A percentile compares a stretch with the other conserved stretches of the same genome.
Conservation (phyloP, 2,888 invertebrate genomes). For the Dolichopus griseipennis region DNA sequence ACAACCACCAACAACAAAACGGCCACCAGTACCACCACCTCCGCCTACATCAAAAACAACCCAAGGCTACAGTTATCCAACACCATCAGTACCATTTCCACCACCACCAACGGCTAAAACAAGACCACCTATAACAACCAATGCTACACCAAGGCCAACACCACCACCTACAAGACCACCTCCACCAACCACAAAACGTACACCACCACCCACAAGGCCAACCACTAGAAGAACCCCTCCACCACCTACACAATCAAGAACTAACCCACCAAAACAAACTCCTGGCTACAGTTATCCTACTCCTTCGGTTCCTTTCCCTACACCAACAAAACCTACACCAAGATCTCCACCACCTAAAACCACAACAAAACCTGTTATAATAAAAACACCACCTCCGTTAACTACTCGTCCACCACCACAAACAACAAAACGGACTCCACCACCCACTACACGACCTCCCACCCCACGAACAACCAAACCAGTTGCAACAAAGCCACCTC, state of each 20-base stretch:
- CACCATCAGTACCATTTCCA: constrained; percentile 10
- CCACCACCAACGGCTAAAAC: constrained; percentile 6
- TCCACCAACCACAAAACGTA: constrained; percentile 12
- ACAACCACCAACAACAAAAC: constrained; percentile 12
- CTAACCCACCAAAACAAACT: constrained; percentile 19
- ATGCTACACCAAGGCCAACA: constrained; percentile 17
- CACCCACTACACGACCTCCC: constrained; percentile 13
- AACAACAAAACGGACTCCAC: constrained; percentile 16
- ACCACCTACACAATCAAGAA: constrained; percentile 22
- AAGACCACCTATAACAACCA: constrained; percentile 11
- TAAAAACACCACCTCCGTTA: constrained; percentile 22
- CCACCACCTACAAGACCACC: constrained; percentile 14
- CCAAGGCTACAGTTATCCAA: constrained; percentile 14
- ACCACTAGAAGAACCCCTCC: constrained; percentile 18
- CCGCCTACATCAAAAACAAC: constrained; percentile 10
- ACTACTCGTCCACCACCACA: constrained; percentile 6
- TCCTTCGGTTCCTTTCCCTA: constrained; percentile 17
- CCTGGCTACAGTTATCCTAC: constrained; percentile 17
- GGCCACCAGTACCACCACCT: constrained; percentile 5
- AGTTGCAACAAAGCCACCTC: neutral
- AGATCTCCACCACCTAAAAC: constrained; percentile 20
- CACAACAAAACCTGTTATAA: constrained; percentile 24
- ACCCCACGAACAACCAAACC: constrained; percentile 14
- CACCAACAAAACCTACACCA: constrained; percentile 17
- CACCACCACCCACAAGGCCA: constrained; percentile 23